Base-by-base conservation (phyloP, 2,797 vertebrate species). In the Pelobates cultripes region DNA sequence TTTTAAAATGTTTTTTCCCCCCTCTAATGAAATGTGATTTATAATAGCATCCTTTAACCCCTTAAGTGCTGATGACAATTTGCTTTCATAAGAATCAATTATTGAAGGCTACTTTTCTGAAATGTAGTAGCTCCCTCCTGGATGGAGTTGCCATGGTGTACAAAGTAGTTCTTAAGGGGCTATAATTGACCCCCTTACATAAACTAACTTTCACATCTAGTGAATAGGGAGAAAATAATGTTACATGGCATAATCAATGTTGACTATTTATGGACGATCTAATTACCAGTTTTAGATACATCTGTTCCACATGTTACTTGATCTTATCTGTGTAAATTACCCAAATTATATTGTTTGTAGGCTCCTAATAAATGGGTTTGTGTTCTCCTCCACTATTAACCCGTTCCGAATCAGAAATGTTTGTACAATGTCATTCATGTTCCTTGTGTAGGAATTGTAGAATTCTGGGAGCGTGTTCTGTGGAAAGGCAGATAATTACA, bases 401-500 rank as follows among this genome's bases (percentile, higher is more conserved):
- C 61, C 8, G 47, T 51, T 75, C 10, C 6, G 17, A 68, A 7
- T 68, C 43, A 3, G 40, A 53, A 7, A 45, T 69, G 47, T 63
- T 68, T 77, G 75, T 42, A 67, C 44, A 67, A 76, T 75, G 57
- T 15, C 9, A 12, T 51, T 15, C 13, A 14, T 70, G 41, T 42
- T 5, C 12, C 28, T 77, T 13, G 15, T 43, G 3, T 40, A 47
- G 51, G 41, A 68, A 77, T 69, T 10, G 8, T 15, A 40, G 17
- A n/a, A 40, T 69, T 44, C 42, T 78, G 53, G 55, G 76, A 61
- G 43, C 2, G 60, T 70, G 47, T 28, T 15, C 51, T 70, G 51
- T 45, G 67, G 17, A 78, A 70, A 42, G 40, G 69, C 68, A 78
- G 41, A 15, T 78, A 78, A 70, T 78, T 78, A 44, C 69, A n/a